Evolutionary conservation across 2,888 invertebrate genomes (phyloP).

Genomic region (Synanthedon tipuliformis): DNA sequence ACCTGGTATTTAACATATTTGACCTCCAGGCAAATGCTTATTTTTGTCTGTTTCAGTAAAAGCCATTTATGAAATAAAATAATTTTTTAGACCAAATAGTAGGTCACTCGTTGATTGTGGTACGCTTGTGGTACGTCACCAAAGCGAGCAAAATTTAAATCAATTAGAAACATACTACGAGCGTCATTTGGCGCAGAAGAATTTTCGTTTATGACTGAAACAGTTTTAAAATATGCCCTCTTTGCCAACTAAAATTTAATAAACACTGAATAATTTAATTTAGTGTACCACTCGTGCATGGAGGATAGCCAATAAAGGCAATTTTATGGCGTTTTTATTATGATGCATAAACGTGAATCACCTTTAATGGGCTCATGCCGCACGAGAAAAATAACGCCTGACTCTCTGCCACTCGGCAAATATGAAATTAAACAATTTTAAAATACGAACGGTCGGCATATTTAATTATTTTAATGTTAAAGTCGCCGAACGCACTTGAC

Average conservation of each 20-base stretch:
- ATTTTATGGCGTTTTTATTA: conserved; percentile 66
- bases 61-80: too few species aligned
- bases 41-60: too few species aligned
- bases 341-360: conserved; percentile 56
- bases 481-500: neutral
- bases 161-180: conserved; percentile 11
- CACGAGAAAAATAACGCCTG: conserved; percentile 32
- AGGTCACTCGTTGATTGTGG: neutral
- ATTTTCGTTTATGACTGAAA: conserved; percentile 37
- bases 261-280: conserved; percentile 65
- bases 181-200: conserved; percentile 40
- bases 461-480: neutral
- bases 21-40: too few species aligned
- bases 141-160: conserved; percentile 1
- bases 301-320: conserved; percentile 62
- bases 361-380: conserved; percentile 36
- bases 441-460: neutral
- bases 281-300: conserved; percentile 54
- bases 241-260: conserved; percentile 61
- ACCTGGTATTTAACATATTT: too few species aligned
- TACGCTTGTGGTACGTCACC: too few species aligned
- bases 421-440: conserved; percentile 1
- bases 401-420: conserved; percentile 1
- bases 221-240: conserved; percentile 49
- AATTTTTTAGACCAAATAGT: too few species aligned